A percentile compares a stretch with the other conserved stretches of the same genome.
These are phyloP conservation scores for Lasaia peninsularis DNA, from an alignment of 1,140 invertebrate genomes.

Conservation along the genomic window DNA sequence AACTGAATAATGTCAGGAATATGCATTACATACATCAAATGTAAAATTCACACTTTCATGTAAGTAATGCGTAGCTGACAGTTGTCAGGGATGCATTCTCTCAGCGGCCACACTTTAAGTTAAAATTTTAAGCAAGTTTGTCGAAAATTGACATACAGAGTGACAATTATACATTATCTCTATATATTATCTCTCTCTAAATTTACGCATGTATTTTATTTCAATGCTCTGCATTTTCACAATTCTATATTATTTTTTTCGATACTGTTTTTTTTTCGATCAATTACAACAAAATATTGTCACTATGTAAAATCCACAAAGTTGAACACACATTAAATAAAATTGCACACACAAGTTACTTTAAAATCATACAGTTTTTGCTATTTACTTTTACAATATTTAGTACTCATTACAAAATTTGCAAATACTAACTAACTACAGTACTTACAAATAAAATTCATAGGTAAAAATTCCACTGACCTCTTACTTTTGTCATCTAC, in stretches of 20 bases:
- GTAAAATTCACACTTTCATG: background rate
- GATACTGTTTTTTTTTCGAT: background rate
- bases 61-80: background rate
- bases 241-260: background rate
- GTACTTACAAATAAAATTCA: conserved; percentile 6
- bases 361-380: background rate
- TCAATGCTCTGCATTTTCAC: background rate
- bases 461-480: conserved; percentile 8
- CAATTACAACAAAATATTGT: background rate
- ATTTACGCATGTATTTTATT: conserved; percentile 6
- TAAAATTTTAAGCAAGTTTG: background rate
- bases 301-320: background rate
- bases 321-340: background rate
- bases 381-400: background rate
- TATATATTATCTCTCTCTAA: no score
- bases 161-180: background rate
- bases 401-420: background rate
- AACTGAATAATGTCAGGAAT: background rate
- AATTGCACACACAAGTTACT: background rate
- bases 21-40: background rate
- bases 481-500: conserved; percentile 11
- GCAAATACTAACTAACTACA: conserved; percentile 1
- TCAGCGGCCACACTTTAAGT: background rate
- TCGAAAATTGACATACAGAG: background rate
- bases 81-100: background rate